phyloP scores from a whole-genome alignment of 2,888 invertebrate genomes.

The Drosophila limbata region DNA sequence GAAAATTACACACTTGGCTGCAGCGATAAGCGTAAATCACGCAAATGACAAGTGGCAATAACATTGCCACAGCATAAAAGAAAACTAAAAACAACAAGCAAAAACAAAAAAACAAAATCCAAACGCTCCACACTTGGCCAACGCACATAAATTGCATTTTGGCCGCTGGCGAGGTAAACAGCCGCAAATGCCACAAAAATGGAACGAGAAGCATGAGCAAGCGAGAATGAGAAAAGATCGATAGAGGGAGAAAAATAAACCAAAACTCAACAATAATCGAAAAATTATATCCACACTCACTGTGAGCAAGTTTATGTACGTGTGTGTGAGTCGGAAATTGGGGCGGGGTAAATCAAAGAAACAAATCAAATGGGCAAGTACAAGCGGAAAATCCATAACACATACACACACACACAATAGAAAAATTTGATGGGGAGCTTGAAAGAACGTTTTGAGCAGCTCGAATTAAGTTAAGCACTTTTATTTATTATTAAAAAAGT shows the following conservation, averaged over 20 bases:
- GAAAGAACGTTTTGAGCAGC: slow-evolving; percentile 59
- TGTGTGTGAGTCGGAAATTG: slow-evolving; percentile 1
- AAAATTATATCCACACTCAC: slow-evolving; percentile 71
- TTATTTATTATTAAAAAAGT: slow-evolving; percentile 83
- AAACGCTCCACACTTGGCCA: slow-evolving; percentile 50
- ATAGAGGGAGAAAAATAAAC: slow-evolving; percentile 47
- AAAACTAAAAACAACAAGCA: slow-evolving; percentile 28
- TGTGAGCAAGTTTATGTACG: slow-evolving; percentile 9
- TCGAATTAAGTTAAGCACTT: slow-evolving; percentile 81
- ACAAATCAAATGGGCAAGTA: slow-evolving; percentile 76
- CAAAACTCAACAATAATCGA: slow-evolving; percentile 78
- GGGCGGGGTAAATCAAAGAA: slow-evolving; percentile 67
- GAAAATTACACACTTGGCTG: slow-evolving; percentile 66
- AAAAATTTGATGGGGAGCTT: neutral
- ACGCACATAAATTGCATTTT: slow-evolving; percentile 78
- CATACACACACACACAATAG: slow-evolving; percentile 25
- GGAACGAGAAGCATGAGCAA: slow-evolving; percentile 17
- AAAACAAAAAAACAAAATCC: slow-evolving; percentile 26
- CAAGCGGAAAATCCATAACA: slow-evolving; percentile 61
- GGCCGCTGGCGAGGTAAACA: slow-evolving; percentile 77
- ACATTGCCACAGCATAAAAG: slow-evolving; percentile 51
- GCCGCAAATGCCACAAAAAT: slow-evolving; percentile 68
- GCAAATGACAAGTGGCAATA: slow-evolving; percentile 76
- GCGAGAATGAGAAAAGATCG: slow-evolving; percentile 6
- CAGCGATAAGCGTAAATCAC: slow-evolving; percentile 77